phyloP scores from a whole-genome alignment of 1,140 invertebrate genomes.

The Pteromalus puparum region DNA sequence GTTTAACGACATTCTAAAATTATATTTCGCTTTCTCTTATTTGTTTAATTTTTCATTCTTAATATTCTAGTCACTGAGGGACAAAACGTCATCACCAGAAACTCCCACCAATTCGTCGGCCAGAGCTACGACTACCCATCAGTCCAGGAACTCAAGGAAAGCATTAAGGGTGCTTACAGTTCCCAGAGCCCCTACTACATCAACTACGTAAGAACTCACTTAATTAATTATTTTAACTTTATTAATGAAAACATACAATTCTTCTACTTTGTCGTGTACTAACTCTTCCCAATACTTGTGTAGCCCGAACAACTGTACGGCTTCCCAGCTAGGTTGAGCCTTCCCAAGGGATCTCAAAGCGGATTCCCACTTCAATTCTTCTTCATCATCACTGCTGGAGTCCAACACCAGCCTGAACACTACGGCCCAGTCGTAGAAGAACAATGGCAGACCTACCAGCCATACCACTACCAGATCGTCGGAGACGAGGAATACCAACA shows the following conservation, averaged over 20 bases:
- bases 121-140: constrained; percentile 80
- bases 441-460: constrained; percentile 63
- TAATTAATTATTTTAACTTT: too few species aligned
- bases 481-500: constrained; percentile 65
- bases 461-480: constrained; percentile 65
- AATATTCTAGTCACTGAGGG: constrained; percentile 77
- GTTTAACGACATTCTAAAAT: constrained; percentile 23
- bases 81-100: constrained; percentile 80
- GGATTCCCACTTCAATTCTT: constrained; percentile 80
- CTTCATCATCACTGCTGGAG: constrained; percentile 77
- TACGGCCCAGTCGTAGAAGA: constrained; percentile 64
- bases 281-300: constrained; percentile 45
- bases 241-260: constrained; percentile 2
- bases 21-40: constrained; percentile 63
- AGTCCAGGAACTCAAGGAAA: constrained; percentile 77
- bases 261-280: not conserved
- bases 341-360: constrained; percentile 77
- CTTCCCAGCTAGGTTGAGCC: constrained; percentile 77
- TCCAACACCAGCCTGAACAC: constrained; percentile 54
- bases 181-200: constrained; percentile 74
- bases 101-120: constrained; percentile 79
- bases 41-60: not conserved
- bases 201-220: constrained; percentile 69
- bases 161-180: constrained; percentile 71
- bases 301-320: constrained; percentile 73